Evolutionary conservation across 2,888 invertebrate genomes (phyloP), one percentile per base, ranked within the genome.

Genomic region (Stomorhina lunata): DNA sequence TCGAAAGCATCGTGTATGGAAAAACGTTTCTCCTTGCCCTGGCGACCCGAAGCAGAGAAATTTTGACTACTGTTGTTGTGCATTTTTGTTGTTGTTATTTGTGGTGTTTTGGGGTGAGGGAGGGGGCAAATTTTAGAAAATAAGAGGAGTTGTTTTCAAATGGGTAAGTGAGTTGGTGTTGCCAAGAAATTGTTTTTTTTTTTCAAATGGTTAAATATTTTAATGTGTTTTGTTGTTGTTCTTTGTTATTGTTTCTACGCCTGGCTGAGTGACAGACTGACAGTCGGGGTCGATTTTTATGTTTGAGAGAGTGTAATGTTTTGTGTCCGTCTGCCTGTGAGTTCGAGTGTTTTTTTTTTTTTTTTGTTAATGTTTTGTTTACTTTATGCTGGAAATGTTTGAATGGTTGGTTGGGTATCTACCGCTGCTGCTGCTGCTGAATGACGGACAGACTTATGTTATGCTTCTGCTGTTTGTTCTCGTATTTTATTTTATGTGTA

Each of bases 1-100:
- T 96, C 96, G 88, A 96, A 96, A 12, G 96, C 96, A 91, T 96
- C 96, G 91, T 96, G 96, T 87, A 96, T 96, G 65, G 95, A 95
- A 92, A 96, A 96, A 85, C 95, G 92, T 89, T 94, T 94, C 86
- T 94, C 94, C 82, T 87, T 87, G 63, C 82, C 85, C 57, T 86
- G 85, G 22, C 85, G 85, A 34, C 77, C 69, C 7, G 66, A 45
- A 20, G 72, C 61, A 25, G 80, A 65, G 66, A 78, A 80, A 61
- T 76, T 84, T 61, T 84, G 84, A 57, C 73, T 82, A 25, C 22
- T 77, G 59, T 73, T 80, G 27, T 81, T 85, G 48, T 85, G 81
- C 84, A 85, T 85, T 29, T 29, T 69, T 15, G 4, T 17, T 43
- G 32, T n/a, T n/a, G 59, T 53, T 43, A 45, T 10, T 2, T n/a